These are phyloP conservation scores for Melieria picta DNA, from an alignment of 2,888 invertebrate genomes.

Conservation along the genomic window DNA sequence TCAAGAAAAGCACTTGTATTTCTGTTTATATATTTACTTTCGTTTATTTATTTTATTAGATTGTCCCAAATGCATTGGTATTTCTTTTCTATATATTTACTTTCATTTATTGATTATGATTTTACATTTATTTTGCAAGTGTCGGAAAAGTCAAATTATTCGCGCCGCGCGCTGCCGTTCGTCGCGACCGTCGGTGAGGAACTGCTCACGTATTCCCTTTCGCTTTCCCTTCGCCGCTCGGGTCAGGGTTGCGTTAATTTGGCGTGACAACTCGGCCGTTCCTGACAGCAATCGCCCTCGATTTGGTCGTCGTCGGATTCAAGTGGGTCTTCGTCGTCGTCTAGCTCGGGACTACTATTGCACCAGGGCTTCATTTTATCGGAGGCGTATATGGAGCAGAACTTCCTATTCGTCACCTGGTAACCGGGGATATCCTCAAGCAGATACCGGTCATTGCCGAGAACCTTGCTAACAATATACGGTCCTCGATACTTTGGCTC, in stretches of 20 bases:
- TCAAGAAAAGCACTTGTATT: no score
- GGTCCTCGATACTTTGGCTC: slow-evolving; percentile 40
- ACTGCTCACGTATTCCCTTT: no score
- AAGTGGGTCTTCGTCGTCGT: background rate
- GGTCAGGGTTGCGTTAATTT: no score
- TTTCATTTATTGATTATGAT: no score
- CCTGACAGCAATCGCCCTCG: slow-evolving; percentile 27
- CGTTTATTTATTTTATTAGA: no score
- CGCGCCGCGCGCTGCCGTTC: no score
- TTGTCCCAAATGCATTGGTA: no score
- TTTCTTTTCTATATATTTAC: background rate
- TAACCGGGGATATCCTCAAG: slow-evolving; percentile 41
- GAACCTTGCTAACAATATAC: slow-evolving; percentile 32
- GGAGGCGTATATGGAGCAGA: slow-evolving; percentile 28
- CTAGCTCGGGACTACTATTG: slow-evolving; percentile 14
- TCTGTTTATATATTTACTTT: no score
- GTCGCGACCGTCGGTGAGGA: no score
- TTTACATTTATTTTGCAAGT: no score
- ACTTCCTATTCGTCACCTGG: slow-evolving; percentile 32
- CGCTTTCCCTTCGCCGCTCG: no score
- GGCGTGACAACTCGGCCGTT: slow-evolving; percentile 7
- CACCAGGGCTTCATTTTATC: slow-evolving; percentile 42
- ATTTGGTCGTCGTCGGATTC: slow-evolving; percentile 12
- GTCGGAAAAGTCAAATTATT: no score
- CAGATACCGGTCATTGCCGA: slow-evolving; percentile 41